A percentile compares a stretch with the other conserved stretches of the same genome.
phyloP scores from a whole-genome alignment of 2,797 vertebrate species.

The Trichosurus vulpecula region DNA sequence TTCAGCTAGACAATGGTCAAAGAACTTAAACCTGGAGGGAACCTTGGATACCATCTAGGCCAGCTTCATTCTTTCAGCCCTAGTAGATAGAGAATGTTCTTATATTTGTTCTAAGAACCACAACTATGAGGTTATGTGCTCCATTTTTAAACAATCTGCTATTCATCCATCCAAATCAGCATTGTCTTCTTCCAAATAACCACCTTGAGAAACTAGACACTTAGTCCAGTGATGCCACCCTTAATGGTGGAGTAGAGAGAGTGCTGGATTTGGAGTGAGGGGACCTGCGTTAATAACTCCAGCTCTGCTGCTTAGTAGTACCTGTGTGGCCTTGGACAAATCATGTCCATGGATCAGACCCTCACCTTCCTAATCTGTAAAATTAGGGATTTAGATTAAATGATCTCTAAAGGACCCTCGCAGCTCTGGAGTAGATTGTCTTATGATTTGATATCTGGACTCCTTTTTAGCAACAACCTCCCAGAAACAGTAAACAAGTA shows the following conservation, averaged over 20 bases:
- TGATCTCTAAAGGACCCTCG: not conserved
- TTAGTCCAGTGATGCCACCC: not conserved
- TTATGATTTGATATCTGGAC: not conserved
- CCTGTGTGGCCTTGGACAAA: not conserved
- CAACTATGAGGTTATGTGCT: not conserved
- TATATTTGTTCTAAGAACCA: not conserved
- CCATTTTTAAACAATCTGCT: not conserved
- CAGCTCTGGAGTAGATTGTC: not conserved
- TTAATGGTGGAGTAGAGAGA: not conserved
- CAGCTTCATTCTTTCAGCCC: not conserved
- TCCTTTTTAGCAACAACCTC: not conserved
- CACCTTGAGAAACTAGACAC: not conserved
- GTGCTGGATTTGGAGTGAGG: not conserved
- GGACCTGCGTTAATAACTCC: not conserved
- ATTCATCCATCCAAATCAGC: not conserved
- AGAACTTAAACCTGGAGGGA: not conserved
- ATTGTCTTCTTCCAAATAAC: not conserved
- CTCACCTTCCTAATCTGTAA: not conserved
- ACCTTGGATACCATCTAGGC: not conserved
- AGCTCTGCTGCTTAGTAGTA: not conserved
- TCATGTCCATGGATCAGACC: not conserved
- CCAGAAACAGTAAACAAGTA: not conserved
- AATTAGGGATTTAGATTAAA: not conserved
- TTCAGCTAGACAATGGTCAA: not conserved
- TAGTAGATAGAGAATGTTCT: not conserved